Evolutionary conservation across 2,113 vertebrate genomes (phyloP).

Genomic region (Riparia riparia): DNA sequence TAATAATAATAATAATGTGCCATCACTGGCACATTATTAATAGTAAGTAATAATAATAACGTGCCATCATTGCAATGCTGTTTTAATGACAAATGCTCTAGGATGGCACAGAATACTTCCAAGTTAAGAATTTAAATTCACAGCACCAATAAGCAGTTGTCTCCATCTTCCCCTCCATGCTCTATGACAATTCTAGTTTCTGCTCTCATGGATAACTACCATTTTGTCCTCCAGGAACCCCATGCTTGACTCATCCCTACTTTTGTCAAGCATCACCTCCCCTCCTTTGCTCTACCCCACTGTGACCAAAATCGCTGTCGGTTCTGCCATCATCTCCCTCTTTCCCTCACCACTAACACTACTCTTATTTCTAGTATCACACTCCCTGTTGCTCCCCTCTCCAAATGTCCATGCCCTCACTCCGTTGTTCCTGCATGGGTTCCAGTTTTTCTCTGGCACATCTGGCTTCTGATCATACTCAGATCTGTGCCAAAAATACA

Average conservation of each 20-base stretch:
- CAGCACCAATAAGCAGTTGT: background rate
- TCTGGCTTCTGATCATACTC: background rate
- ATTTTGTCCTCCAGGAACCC: background rate
- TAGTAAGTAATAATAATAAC: background rate
- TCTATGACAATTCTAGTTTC: background rate
- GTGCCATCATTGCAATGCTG: background rate
- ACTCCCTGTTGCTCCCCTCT: background rate
- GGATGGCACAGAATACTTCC: background rate
- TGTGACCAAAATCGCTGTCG: background rate
- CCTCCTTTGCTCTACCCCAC: background rate
- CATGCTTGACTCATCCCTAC: background rate
- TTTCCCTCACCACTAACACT: background rate
- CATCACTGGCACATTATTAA: too few relatives aligned
- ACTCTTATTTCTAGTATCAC: background rate
- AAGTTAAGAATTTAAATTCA: background rate
- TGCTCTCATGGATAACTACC: background rate
- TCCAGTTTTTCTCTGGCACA: background rate
- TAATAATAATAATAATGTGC: background rate
- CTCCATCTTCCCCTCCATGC: background rate
- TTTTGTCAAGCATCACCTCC: background rate
- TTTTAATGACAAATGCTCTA: background rate
- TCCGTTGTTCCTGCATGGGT: background rate
- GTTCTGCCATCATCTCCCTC: background rate
- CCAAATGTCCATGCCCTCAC: background rate
- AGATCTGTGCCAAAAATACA: accelerated